Evolutionary conservation across 2,888 invertebrate genomes (phyloP), one percentile per base, ranked within the genome.

Genomic region (Desoria tigrina): DNA sequence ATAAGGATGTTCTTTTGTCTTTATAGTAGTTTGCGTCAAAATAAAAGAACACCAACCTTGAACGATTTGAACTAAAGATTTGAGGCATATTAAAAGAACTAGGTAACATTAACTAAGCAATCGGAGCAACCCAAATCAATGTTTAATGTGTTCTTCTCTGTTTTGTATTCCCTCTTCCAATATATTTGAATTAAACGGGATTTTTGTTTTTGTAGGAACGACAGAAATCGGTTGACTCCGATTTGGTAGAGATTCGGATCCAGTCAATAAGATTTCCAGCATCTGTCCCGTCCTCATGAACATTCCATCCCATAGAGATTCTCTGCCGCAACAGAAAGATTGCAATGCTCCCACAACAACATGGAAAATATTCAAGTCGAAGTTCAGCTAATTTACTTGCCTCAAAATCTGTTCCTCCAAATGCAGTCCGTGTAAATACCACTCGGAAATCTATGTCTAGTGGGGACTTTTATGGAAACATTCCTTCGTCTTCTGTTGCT

Each of bases 301-400:
- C 32, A 32, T 32, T 11, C 32, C 32, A 32, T 59, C 28, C 59
- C 59, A 16, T 49, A 32, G 26, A 32, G 27, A 16, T 45, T 49
- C 26, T 27, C 45, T 16, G 21, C 21, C 27, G 28, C n/a, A 32
- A 32, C 32, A 32, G 45, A 45, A 21, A 18, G 9, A 6, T 16
- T 45, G 45, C 45, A 16, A 68, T 68, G 68, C 64, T 68, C 51
- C 68, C 68, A 18, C 68, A 62, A 51, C 65, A 68, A 53, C 68
- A 68, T 60, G 63, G 58, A 7, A 63, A 45, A 45, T 45, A 45
- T 45, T 45, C 45, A 6, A 18, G n/a, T 21, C 16, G 27, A 21
- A 26, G 27, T 51, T 27, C 27, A 18, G 53, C 23, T 23, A 23
- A 51, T 51, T 21, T 51, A 26, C 23, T 26, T 23, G 7, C 53